Conservation (phyloP, 1,140 invertebrate species). For the Brachionus koreanus region DNA sequence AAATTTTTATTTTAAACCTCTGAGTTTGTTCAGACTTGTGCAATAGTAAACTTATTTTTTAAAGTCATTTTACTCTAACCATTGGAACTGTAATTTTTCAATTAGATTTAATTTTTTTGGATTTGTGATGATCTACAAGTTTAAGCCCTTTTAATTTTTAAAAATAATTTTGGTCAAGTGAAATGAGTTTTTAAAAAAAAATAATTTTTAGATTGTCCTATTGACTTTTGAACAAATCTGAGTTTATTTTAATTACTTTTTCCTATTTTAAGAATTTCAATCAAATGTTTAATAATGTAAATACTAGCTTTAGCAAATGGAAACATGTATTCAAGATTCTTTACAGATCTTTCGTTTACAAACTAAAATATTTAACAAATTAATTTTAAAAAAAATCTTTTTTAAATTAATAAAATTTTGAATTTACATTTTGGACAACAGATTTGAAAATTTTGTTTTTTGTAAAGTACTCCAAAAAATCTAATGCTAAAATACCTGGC, state of each 20-base stretch:
- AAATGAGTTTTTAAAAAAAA: no score
- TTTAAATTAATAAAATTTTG: background rate
- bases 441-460: background rate
- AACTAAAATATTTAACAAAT: background rate
- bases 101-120: background rate
- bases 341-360: background rate
- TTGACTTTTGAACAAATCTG: background rate
- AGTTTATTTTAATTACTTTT: background rate
- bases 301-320: constrained; percentile 42
- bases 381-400: background rate
- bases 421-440: constrained; percentile 11
- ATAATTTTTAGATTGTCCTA: no score
- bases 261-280: background rate
- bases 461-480: constrained; percentile 29
- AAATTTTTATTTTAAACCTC: background rate
- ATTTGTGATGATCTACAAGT: no score
- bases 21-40: background rate
- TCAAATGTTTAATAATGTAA: constrained; percentile 18
- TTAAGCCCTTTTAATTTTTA: no score
- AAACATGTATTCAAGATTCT: constrained; percentile 25
- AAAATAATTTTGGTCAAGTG: no score
- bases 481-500: constrained; percentile 1
- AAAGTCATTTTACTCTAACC: background rate
- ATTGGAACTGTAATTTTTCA: no score
- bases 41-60: no score